Percentiles rank a stretch among this genome's conserved stretches.
Conservation (phyloP, 2,888 invertebrate species). For the Acrobasis repandana region DNA sequence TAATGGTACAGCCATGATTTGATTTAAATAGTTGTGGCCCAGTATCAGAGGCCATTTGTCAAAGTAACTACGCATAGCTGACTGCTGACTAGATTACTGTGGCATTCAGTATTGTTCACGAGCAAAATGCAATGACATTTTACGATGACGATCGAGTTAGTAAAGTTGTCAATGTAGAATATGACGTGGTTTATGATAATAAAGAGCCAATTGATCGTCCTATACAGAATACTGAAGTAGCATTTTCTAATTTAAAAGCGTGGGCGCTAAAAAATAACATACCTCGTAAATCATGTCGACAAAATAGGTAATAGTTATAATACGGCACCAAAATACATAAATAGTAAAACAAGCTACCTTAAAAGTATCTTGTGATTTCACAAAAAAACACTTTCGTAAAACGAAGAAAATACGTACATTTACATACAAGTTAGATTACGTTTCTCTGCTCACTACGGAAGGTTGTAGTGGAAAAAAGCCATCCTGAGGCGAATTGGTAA, state of each 20-base stretch:
- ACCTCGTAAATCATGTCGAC: neutral
- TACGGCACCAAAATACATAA: neutral
- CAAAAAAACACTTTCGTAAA: slow-evolving; percentile 65
- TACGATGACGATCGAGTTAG: slow-evolving; percentile 14
- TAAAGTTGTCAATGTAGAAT: slow-evolving; percentile 1
- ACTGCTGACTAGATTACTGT: slow-evolving; percentile 21
- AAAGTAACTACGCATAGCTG: slow-evolving; percentile 22
- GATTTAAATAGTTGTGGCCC: slow-evolving; percentile 24
- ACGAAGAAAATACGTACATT: slow-evolving; percentile 69
- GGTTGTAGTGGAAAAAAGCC: slow-evolving; percentile 56
- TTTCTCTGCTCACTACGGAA: slow-evolving; percentile 77
- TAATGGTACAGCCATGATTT: slow-evolving; percentile 19
- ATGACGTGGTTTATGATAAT: slow-evolving; percentile 20
- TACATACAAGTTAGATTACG: slow-evolving; percentile 66
- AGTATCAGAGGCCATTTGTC: slow-evolving; percentile 21
- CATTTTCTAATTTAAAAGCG: neutral
- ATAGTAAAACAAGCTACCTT: neutral
- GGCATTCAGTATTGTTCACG: slow-evolving; percentile 20
- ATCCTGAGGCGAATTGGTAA: slow-evolving; percentile 62
- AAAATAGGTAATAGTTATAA: neutral
- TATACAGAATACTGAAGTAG: neutral
- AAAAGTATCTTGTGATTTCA: slow-evolving; percentile 36
- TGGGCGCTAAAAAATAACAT: neutral
- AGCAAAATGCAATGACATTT: slow-evolving; percentile 14
- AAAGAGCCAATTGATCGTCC: too few species aligned